phyloP scores from a whole-genome alignment of 2,888 invertebrate species.

The Craniophora ligustri region DNA sequence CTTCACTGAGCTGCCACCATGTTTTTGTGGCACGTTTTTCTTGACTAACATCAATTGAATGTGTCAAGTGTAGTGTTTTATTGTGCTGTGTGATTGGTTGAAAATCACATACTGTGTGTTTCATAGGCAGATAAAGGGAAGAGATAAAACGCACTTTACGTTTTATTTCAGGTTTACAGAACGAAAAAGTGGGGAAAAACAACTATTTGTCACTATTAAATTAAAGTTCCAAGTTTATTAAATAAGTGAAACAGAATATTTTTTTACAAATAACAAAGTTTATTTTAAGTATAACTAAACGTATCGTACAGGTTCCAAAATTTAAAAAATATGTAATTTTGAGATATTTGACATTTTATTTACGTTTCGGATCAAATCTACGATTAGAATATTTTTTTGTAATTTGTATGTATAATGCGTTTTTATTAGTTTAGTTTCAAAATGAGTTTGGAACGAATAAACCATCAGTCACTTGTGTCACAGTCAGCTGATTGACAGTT shows the following conservation, averaged over 20 bases:
- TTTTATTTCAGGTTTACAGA: no score
- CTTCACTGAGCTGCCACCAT: slow-evolving; percentile 86
- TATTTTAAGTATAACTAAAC: slow-evolving; percentile 11
- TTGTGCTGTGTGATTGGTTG: slow-evolving; percentile 30
- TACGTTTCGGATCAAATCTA: no score
- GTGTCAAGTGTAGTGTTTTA: slow-evolving; percentile 18
- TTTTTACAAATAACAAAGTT: background rate
- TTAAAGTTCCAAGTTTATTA: no score
- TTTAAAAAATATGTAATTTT: no score
- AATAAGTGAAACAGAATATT: no score
- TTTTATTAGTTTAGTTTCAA: no score
- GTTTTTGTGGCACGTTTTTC: slow-evolving; percentile 69
- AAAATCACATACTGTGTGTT: rapidly evolving
- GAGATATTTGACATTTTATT: no score
- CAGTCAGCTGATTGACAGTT: slow-evolving; percentile 14
- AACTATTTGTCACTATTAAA: no score
- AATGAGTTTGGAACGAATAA: background rate
- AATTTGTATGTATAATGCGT: no score
- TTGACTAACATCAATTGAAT: slow-evolving; percentile 12
- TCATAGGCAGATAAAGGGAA: slow-evolving; percentile 18
- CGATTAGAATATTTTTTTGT: no score
- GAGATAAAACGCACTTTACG: slow-evolving; percentile 3
- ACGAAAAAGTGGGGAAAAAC: no score
- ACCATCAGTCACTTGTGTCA: slow-evolving; percentile 1
- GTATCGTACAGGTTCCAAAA: slow-evolving; percentile 3